Base-by-base conservation (phyloP, 2,888 invertebrate genomes). In the Pollenia labialis region DNA sequence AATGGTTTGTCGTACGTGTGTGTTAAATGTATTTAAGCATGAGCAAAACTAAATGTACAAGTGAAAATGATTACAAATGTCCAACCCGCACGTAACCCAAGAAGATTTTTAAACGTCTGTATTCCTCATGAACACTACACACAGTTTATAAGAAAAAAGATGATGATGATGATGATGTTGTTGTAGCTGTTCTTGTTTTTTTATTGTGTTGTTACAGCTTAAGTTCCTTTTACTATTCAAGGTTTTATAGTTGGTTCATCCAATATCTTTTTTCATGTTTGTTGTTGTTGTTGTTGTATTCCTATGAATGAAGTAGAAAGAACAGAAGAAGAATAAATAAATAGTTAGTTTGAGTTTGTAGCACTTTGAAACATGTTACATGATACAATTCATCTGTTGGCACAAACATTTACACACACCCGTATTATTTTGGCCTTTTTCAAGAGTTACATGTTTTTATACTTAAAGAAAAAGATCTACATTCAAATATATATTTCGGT, bases 51-150 rank as follows among this genome's bases (percentile, higher is more conserved):
- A 69, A 87, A 56, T 77, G 85, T 85, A 60, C 76, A 79, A 85
- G 75, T 82, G 81, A 79, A 82, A 85, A 85, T 87, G 81, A 77
- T 79, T 75, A 85, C 74, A 87, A 82, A 72, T 82, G 87, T 80
- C 80, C 76, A 82, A 87, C 87, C 87, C 82, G 87, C 87, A 87
- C 80, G 87, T 87, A 87, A 87, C 54, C 64, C 32, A 85, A 87
- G 85, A 85, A 87, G 85, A 85, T 79, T 81, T 75, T 74, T 50
- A 74, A 66, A 74, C 50, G 66, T 71, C 18, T 12, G 2, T 32
- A 44, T 42, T 52, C 40, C 77, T 58, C 18, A 32, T 69, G 72
- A 42, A 62, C 58, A 60, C 32, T 40, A 14, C 71, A 80, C 40
- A 40, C 54, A 52, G 68, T 66, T n/a, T 50, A 60, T 52, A 46